phyloP scores from a whole-genome alignment of 2,888 invertebrate species.

The Rhabditoides inermis region DNA sequence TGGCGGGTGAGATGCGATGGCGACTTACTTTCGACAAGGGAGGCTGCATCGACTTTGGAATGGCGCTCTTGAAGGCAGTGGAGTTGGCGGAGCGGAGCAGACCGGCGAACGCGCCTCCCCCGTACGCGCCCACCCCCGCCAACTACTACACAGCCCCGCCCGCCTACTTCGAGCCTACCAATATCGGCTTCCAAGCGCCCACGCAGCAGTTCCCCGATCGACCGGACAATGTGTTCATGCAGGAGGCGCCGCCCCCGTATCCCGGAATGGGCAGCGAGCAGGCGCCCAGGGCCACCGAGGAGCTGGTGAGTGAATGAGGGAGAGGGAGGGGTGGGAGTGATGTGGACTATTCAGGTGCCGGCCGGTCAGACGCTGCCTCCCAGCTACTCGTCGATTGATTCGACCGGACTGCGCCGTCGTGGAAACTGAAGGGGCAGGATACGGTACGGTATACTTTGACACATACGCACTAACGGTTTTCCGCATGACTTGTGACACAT shows the following conservation, averaged over 20 bases:
- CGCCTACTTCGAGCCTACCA: slow-evolving; percentile 30
- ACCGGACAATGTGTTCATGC: slow-evolving; percentile 39
- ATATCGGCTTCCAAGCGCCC: slow-evolving; percentile 6
- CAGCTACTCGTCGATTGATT: no score
- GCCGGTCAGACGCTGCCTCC: no score
- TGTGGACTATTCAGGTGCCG: slow-evolving; percentile 11
- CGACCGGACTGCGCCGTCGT: no score
- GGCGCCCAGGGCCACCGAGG: slow-evolving; percentile 33
- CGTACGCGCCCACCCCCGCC: slow-evolving; percentile 50
- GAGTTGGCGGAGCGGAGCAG: slow-evolving; percentile 50
- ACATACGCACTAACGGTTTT: no score
- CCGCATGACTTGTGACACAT: no score
- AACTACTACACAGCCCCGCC: slow-evolving; percentile 42
- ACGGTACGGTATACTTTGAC: no score
- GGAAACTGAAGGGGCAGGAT: no score
- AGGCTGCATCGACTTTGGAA: slow-evolving; percentile 94
- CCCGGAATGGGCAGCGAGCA: slow-evolving; percentile 39
- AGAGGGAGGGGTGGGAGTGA: neutral
- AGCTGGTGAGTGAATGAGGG: slow-evolving; percentile 7
- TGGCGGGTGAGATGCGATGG: slow-evolving; percentile 29
- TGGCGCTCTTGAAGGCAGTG: slow-evolving; percentile 84
- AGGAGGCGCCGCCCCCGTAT: slow-evolving; percentile 43
- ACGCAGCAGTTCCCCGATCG: slow-evolving; percentile 30
- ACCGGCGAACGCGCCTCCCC: neutral
- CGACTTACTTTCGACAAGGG: slow-evolving; percentile 58